Conservation (phyloP, 64 coral and sea anemone genomes). For the Cladopsammia gracilis region DNA sequence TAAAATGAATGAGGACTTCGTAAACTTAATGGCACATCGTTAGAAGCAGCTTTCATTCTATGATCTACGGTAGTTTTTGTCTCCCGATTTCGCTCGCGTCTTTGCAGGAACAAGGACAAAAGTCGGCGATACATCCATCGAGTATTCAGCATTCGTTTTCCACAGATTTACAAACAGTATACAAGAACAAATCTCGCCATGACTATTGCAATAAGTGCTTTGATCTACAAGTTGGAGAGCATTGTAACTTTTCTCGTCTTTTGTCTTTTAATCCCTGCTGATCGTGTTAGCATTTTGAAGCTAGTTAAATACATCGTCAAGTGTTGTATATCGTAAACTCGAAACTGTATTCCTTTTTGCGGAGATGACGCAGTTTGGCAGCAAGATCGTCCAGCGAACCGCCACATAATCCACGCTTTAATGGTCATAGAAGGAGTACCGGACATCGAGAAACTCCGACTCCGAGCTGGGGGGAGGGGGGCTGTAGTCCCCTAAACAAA, state of each 20-base stretch:
- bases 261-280: constrained; percentile 57
- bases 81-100: neutral
- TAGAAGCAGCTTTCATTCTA: neutral
- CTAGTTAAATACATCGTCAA: constrained; percentile 51
- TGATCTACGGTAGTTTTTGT: neutral
- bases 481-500: too few species aligned
- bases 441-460: constrained; percentile 74
- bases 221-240: constrained; percentile 63
- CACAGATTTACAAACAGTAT: neutral
- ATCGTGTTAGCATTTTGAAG: constrained; percentile 55
- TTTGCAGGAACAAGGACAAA: neutral
- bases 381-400: constrained; percentile 90
- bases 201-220: constrained; percentile 4
- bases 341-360: constrained; percentile 63
- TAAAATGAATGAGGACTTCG: constrained; percentile 6
- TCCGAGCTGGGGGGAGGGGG: too few species aligned
- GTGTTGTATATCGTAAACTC: constrained; percentile 58
- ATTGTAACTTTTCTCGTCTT: constrained; percentile 40
- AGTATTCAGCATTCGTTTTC: neutral
- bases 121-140: neutral
- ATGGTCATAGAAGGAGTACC: constrained; percentile 87
- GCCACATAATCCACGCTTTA: constrained; percentile 92
- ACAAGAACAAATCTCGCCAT: constrained; percentile 3
- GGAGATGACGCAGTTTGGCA: constrained; percentile 97
- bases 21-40: neutral